Base-by-base conservation (phyloP, 2,113 vertebrate species). In the Eleginops maclovinus region DNA sequence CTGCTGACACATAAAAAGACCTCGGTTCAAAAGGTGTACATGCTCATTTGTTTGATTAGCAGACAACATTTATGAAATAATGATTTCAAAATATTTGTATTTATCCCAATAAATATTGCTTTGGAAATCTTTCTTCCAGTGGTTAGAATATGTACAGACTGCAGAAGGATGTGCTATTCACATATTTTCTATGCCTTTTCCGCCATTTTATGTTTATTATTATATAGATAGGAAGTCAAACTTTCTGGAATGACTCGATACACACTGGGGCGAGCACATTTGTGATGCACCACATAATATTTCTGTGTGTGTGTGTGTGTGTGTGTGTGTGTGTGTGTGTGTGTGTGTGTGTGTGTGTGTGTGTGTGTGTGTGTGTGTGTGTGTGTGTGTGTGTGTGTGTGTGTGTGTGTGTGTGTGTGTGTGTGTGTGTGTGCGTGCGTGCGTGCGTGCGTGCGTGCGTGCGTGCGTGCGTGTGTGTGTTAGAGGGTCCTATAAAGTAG, bases 221-320 rank as follows among this genome's bases (percentile, higher is more conserved):
- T 82, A 75, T 84, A 60, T n/a, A 79, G 59, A 47, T 19, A 41
- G 44, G 46, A 65, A 74, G 82, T 87, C 85, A 85, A 75, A 74
- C 68, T 41, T 79, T 75, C 64, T 75, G 78, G 47, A 80, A 82
- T 75, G 72, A 84, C 77, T 77, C 82, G 71, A 79, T 79, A 67
- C 54, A 60, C 77, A 75, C 82, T 61, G 46, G 10, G 66, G 87
- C 86, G 50, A 64, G 17, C 53, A 22, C 24, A 81, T 85, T 85
- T 75, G 43, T 26, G 26, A 61, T 15, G 64, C 74, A 63, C 11
- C 43, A 54, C 64, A 63, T 28, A 22, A 49, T 70, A n/a, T 46
- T 41, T 69, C 46, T 69, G 47, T 74, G 1, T 24, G 2, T 46
- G 62, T 53, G 16, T 41, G 61, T 58, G 41, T 62, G n/a, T 24